These are phyloP conservation scores for Batillaria attramentaria DNA, from an alignment of 1,140 invertebrate species.

Conservation along the genomic window DNA sequence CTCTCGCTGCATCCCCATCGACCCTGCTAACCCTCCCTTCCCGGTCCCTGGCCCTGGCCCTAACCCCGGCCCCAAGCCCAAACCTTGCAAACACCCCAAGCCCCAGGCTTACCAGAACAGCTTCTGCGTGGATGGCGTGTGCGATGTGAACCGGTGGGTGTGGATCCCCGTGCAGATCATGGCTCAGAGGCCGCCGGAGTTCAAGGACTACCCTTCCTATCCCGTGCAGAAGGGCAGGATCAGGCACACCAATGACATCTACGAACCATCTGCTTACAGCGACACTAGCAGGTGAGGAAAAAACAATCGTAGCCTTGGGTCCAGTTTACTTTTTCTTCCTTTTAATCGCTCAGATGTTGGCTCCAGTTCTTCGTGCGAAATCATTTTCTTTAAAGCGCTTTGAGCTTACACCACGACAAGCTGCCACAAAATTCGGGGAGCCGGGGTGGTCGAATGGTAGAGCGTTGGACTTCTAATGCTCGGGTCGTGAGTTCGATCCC, in stretches of 20 bases:
- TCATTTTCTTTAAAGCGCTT: too few relatives aligned
- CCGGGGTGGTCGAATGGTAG: too few relatives aligned
- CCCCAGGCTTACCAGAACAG: conserved; percentile 54
- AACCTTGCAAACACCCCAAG: conserved; percentile 17
- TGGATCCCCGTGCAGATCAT: conserved; percentile 62
- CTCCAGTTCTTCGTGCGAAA: too few relatives aligned
- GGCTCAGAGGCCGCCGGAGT: conserved; percentile 52
- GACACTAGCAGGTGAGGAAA: conserved; percentile 8
- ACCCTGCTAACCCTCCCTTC: conserved; percentile 7
- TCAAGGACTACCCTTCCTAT: conserved; percentile 49
- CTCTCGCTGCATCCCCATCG: conserved; percentile 30
- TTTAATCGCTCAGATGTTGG: too few relatives aligned
- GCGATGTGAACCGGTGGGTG: conserved; percentile 59
- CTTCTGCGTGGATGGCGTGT: conserved; percentile 56
- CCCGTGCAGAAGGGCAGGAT: conserved; percentile 54
- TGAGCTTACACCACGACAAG: too few relatives aligned
- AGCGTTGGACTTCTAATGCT: too few relatives aligned
- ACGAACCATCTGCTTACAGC: conserved; percentile 41
- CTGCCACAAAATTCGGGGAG: too few relatives aligned
- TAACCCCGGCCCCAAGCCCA: neutral
- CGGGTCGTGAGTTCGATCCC: too few relatives aligned
- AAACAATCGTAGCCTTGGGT: too few relatives aligned
- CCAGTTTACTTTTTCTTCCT: too few relatives aligned
- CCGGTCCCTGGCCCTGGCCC: neutral
- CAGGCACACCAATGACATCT: conserved; percentile 49